Evolutionary conservation across 1,140 invertebrate species (phyloP).

Genomic region (Lineus longissimus): DNA sequence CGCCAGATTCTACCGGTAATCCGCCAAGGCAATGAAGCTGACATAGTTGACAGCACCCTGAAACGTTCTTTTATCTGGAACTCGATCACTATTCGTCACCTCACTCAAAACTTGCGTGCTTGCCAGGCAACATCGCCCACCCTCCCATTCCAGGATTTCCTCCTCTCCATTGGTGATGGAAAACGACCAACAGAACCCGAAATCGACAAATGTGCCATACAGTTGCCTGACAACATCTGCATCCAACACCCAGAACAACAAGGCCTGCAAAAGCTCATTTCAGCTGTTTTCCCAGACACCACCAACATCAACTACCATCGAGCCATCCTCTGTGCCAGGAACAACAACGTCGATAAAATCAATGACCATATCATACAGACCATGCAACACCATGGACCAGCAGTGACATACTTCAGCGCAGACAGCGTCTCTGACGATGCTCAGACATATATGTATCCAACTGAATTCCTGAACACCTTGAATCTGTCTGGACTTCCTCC

Average conservation of each 20-base stretch:
- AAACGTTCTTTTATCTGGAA: background rate
- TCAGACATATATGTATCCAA: too few relatives aligned
- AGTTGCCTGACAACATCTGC: background rate
- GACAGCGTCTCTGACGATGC: background rate
- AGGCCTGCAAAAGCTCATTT: background rate
- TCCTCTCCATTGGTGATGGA: background rate
- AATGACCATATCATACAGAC: background rate
- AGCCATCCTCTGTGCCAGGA: background rate
- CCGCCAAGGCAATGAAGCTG: conserved; percentile 1
- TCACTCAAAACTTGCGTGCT: background rate
- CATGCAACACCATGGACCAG: background rate
- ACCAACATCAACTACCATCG: background rate
- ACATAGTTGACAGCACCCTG: background rate
- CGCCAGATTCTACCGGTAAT: conserved; percentile 19
- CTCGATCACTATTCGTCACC: background rate
- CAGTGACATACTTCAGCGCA: background rate
- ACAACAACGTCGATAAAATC: background rate
- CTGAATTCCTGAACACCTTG: conserved; percentile 46
- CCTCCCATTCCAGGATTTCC: background rate
- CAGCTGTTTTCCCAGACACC: background rate
- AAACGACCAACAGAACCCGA: background rate
- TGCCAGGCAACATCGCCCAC: background rate
- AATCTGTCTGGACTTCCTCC: conserved; percentile 44
- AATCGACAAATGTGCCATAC: background rate
- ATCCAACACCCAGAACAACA: background rate